Conservation (phyloP, 2,797 vertebrate genomes). For the Cossypha caffra region DNA sequence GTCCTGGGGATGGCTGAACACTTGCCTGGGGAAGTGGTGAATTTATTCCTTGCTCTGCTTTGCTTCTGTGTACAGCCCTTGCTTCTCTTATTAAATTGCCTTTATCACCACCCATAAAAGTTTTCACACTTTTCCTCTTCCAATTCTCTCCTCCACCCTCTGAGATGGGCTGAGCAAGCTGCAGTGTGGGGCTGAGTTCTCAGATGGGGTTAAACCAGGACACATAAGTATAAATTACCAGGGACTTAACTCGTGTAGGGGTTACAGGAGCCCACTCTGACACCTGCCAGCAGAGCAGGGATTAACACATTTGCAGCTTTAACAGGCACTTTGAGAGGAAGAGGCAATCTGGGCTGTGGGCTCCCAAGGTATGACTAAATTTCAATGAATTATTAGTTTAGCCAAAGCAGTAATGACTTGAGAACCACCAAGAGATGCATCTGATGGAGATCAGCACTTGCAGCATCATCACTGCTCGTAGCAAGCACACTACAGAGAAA, state of each 20-base stretch:
- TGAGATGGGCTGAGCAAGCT: rapidly evolving
- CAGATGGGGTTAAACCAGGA: background rate
- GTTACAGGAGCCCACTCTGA: background rate
- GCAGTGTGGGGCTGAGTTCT: background rate
- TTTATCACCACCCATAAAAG: rapidly evolving
- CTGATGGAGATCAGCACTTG: background rate
- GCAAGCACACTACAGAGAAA: background rate
- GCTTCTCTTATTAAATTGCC: background rate
- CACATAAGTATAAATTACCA: background rate
- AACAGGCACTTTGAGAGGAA: background rate
- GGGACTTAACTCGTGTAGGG: background rate
- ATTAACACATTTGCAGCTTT: background rate
- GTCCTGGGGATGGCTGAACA: background rate
- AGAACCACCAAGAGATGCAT: background rate
- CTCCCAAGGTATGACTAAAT: background rate
- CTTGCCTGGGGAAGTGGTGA: background rate
- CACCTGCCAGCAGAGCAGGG: background rate
- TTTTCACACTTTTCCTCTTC: background rate
- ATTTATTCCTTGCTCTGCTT: background rate
- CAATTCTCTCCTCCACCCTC: background rate
- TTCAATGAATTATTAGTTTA: background rate
- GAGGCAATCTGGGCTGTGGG: background rate
- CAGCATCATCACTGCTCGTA: background rate
- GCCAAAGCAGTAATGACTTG: background rate
- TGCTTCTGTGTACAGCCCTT: background rate